Base-by-base conservation (phyloP, 2,797 vertebrate species). In the Miichthys miiuy region DNA sequence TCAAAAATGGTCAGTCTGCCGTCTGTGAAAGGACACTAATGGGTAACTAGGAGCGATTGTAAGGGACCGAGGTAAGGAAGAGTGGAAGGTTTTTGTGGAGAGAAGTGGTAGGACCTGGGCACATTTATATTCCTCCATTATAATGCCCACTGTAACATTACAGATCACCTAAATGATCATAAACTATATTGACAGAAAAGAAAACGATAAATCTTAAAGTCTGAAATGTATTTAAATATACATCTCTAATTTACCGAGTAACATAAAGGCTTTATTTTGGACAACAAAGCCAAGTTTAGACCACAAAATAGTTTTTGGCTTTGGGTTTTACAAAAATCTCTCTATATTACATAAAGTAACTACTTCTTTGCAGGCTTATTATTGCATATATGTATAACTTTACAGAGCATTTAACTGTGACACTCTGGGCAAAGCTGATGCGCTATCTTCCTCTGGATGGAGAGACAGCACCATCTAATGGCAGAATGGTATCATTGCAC, bases 391-490 rank as follows among this genome's bases (percentile, higher is more conserved):
- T 25, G 14, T 80, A 47, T 42, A 68, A 64, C 51, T 81, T 42
- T 61, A 63, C 20, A 82, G 57, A 68, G 27, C 68, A 68, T 69
- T 6, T 34, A 63, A 65, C 62, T 58, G 55, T 47, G 58, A 83
- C 60, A 65, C 6, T 21, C 48, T 47, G 46, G 34, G 70, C 25
- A 75, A 67, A 77, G 30, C 81, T 12, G 61, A 68, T 10, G 48
- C 72, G 70, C 41, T 9, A 18, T 46, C 60, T 83, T 66, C 66
- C 72, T 85, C 77, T 77, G 78, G n/a, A 81, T 72, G 68, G 81
- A 87, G 42, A 75, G 30, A 75, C 58, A 81, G 44, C 74, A 54
- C 89, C 88, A 87, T 89, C 92, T 80, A 69, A 67, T 57, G 93
- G 88, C 72, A 54, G 8, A 66, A 88, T 83, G 77, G 83, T 80